Base-by-base conservation (phyloP, 1,140 invertebrate genomes). In the Heterodera schachtii region DNA sequence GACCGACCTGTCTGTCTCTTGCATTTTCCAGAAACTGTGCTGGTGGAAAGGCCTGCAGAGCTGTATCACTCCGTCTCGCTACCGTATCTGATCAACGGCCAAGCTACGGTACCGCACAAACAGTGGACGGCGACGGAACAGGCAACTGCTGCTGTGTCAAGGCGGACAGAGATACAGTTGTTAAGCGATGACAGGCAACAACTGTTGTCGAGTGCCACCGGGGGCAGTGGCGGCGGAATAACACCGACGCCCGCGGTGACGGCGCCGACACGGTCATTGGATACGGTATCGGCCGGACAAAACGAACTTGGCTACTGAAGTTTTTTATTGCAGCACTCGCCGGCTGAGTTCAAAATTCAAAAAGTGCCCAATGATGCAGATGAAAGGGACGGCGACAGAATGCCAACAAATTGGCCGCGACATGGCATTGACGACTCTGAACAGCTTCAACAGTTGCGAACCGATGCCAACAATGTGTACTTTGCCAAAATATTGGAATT, bases 401-500 rank as follows among this genome's bases (percentile, higher is more conserved):
- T 11, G 49, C 6, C 49, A 8, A 52, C 49, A 8, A 6, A 52
- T 6, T 52, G 6, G 6, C 49, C 49, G 49, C 49, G 0, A 2
- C 49, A 8, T 52, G 31, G 31, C 31, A 31, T 31, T 31, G 31
- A 31, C 31, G 52, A 52, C 9, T 52, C 52, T 3, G 52, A 3
- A 52, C 52, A 11, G 9, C 52, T 52, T 52, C 52, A 8, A 16
- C 52, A 52, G 52, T 19, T 64, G 57, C 57, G 57, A 11, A 19
- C 5, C 13, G 57, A 64, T 4, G 16, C 16, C 57, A 64, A 64
- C 57, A 64, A 19, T 64, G 57, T 76, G 66, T 76, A 76, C 44
- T 76, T 76, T 57, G 19, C 47, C 41, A 76, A 76, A 76, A 76
- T 76, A 31, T 49, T 76, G 3, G 46, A 76, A 16, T 76, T 76